Conservation (phyloP, 2,113 vertebrate genomes). For the Morphnarchus princeps region DNA sequence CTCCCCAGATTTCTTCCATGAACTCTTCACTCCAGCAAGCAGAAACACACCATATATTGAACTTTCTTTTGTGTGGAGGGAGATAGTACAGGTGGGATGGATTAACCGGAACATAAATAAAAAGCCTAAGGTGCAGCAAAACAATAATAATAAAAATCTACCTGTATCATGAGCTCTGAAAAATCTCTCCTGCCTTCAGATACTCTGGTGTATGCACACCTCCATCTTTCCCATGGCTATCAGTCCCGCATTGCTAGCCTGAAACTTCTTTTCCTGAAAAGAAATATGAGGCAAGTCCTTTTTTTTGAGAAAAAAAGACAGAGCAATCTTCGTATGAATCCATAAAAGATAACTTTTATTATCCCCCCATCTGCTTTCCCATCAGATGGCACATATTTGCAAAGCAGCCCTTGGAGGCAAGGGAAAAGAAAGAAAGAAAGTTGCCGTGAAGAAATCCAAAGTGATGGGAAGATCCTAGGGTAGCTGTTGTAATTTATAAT, state of each 20-base stretch:
- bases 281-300: neutral
- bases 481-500: slow-evolving; percentile 47
- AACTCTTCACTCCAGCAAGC: neutral
- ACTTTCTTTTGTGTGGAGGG: neutral
- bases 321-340: neutral
- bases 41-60: neutral
- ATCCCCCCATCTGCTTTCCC: slow-evolving; percentile 19
- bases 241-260: neutral
- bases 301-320: neutral
- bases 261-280: neutral
- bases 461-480: slow-evolving; percentile 10
- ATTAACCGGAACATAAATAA: neutral
- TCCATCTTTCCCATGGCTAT: neutral
- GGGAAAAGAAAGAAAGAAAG: neutral
- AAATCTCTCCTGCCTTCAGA: neutral
- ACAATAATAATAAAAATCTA: neutral
- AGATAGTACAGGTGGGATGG: neutral
- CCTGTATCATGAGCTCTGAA: neutral
- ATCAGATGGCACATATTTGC: neutral
- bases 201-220: neutral
- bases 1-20: neutral
- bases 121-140: neutral
- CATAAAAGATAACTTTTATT: neutral
- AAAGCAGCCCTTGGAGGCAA: neutral
- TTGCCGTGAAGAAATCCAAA: neutral